phyloP scores from a whole-genome alignment of 2,888 invertebrate species.

The Cosmopolites sordidus region DNA sequence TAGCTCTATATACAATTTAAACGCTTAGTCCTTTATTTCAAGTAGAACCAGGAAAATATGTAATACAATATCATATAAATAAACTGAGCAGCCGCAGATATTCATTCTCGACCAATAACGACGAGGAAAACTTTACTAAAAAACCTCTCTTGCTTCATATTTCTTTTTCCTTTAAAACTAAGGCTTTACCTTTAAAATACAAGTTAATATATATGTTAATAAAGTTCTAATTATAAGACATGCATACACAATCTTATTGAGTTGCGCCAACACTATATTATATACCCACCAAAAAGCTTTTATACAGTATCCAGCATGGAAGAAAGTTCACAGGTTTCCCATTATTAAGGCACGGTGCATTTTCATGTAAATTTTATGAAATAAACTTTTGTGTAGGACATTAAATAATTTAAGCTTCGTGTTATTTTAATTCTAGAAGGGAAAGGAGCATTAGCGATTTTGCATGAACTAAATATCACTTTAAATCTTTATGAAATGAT shows the following conservation, averaged over 20 bases:
- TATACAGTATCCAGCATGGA: slow-evolving; percentile 29
- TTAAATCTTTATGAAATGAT: neutral
- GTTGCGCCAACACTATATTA: slow-evolving; percentile 41
- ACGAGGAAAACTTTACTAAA: too few relatives aligned
- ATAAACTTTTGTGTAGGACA: slow-evolving; percentile 9
- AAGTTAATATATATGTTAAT: slow-evolving; percentile 48
- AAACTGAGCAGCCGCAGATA: too few relatives aligned
- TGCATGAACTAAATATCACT: neutral
- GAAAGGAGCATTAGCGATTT: neutral
- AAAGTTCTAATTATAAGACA: slow-evolving; percentile 38
- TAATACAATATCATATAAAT: too few relatives aligned
- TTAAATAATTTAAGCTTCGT: slow-evolving; percentile 7
- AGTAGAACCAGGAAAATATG: too few relatives aligned
- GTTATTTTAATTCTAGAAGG: slow-evolving; percentile 3
- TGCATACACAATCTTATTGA: slow-evolving; percentile 33
- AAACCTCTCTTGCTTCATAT: neutral
- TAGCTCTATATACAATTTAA: too few relatives aligned
- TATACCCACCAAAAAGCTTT: slow-evolving; percentile 27
- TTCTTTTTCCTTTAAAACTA: neutral
- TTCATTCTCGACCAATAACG: too few relatives aligned
- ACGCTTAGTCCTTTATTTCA: too few relatives aligned
- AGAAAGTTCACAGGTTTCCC: slow-evolving; percentile 21
- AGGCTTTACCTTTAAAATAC: slow-evolving; percentile 4
- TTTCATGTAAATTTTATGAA: slow-evolving; percentile 31
- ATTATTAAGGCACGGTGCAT: slow-evolving; percentile 31